Evolutionary conservation across 2,797 vertebrate species (phyloP), one percentile per base, ranked within the genome.

Genomic region (Amblyopsis hoosieri): DNA sequence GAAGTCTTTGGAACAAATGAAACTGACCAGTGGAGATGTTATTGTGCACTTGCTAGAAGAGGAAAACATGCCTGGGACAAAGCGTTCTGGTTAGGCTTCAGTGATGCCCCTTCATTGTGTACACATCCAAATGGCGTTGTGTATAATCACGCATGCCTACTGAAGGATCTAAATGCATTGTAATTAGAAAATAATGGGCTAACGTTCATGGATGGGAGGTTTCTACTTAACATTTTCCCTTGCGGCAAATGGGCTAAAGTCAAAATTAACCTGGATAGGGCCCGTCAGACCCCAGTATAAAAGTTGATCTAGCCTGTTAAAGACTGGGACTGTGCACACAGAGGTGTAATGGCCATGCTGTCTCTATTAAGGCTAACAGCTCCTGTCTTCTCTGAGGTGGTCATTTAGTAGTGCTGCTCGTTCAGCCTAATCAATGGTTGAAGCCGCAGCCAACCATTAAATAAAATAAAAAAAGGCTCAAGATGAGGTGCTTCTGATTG

Each of bases 401-500:
- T 93, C 93, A 91, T 94, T 94, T 94, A 94, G 94, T 92, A 92
- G 94, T 90, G 94, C 93, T 94, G 94, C 93, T 96, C 93, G 94
- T 93, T 95, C 94, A 94, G 92, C 92, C 94, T 92, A 94, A 94
- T 94, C 94, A 93, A 94, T 94, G 90, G 93, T 92, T 93, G 91
- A 92, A 92, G 88, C 91, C 81, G 94, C 94, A 94, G 91, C 92
- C 92, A 95, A 95, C 92, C 95, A 95, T 97, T 95, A 96, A 97
- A 96, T 95, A 95, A 93, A 94, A 95, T 95, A 92, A 85, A 94
- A 89, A 93, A 93, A 90, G 84, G 82, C 87, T 89, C 67, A 88
- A 92, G 93, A 95, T 92, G 94, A 94, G 94, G 92, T 87, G 93
- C 93, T 92, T 95, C 92, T 96, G 94, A 95, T 96, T 97, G 95